Evolutionary conservation across 2,797 vertebrate species (phyloP).

Genomic region (Enteromius argenteus): DNA sequence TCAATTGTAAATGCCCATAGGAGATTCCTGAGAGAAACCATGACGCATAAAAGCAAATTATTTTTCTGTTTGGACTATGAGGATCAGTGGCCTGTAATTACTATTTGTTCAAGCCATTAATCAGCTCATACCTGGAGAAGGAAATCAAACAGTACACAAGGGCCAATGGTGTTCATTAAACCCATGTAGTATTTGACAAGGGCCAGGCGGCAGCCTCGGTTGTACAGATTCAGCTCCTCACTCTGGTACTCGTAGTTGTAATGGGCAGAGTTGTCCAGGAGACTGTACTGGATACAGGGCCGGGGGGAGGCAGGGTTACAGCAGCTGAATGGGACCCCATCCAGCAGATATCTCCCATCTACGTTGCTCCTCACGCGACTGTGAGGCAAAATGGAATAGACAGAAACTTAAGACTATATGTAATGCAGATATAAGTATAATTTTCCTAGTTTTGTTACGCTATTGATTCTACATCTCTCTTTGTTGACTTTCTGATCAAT

Average conservation of each 20-base stretch:
- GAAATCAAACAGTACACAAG: slow-evolving; percentile 84
- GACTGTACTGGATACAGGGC: slow-evolving; percentile 92
- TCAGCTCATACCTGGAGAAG: slow-evolving; percentile 85
- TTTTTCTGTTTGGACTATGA: not conserved
- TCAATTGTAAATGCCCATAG: not conserved
- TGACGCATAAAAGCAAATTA: not conserved
- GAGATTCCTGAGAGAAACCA: not conserved
- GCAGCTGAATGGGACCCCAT: slow-evolving; percentile 96
- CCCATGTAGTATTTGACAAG: slow-evolving; percentile 90
- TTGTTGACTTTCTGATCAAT: slow-evolving; percentile 38
- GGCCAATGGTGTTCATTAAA: slow-evolving; percentile 91
- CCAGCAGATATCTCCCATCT: slow-evolving; percentile 90
- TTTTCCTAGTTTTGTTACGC: not conserved
- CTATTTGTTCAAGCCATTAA: slow-evolving; percentile 26
- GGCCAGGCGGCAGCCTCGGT: slow-evolving; percentile 87
- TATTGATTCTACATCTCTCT: not conserved
- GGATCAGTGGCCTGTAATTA: slow-evolving; percentile 1
- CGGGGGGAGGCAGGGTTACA: slow-evolving; percentile 94
- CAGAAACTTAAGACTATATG: not conserved
- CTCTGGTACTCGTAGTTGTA: slow-evolving; percentile 93
- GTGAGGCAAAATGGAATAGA: not conserved
- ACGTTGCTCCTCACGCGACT: slow-evolving; percentile 97
- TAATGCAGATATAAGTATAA: not conserved
- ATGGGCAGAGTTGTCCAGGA: slow-evolving; percentile 93
- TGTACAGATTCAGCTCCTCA: slow-evolving; percentile 93